Base-by-base conservation (phyloP, 1,140 invertebrate genomes). In the Lamellibrachia luymesi region DNA sequence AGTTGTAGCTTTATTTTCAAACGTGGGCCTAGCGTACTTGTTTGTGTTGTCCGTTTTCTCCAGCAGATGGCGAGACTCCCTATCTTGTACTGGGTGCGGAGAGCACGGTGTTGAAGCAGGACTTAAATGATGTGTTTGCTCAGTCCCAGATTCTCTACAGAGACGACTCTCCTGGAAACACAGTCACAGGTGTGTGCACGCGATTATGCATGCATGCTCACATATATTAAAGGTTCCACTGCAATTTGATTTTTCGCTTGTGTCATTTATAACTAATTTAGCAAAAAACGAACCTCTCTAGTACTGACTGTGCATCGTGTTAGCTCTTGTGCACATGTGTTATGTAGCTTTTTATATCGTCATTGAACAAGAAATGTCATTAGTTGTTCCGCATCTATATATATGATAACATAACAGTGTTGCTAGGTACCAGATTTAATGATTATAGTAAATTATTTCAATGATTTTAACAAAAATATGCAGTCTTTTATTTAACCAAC, bases 61-160 rank as follows among this genome's bases (percentile, higher is more conserved):
- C 25, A 51, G 89, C 90, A 51, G 90, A 93, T 49, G 64, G 80
- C 50, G 90, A 97, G 94, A 97, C 97, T 94, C 97, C 97, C 0
- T 97, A 97, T 92, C 95, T 98, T 17, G 97, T 98, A 92, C 96
- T 98, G 7, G 98, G 97, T 38, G 97, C 97, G 27, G 96, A 97
- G 95, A 97, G 97, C 94, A 96, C 97, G 93, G 97, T 98, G 91
- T 96, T 98, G 94, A 97, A 97, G 94, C 97, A 98, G 95, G 97
- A 97, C n/a, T 96, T 97, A 80, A 93, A 94, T 6, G 96, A 98
- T 94, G 96, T 98, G 95, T 97, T 97, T 38, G 97, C 97, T 17
- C 97, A 17, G 13, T 8, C 64, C 64, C 7, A 80, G 64, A 80
- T 22, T 80, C 64, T 97, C 94, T 97, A 97, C 0, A 96, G 97